A percentile compares a stretch with the other conserved stretches of the same genome.
phyloP scores from a whole-genome alignment of 2,797 vertebrate genomes.

The Austrolebias charrua region DNA sequence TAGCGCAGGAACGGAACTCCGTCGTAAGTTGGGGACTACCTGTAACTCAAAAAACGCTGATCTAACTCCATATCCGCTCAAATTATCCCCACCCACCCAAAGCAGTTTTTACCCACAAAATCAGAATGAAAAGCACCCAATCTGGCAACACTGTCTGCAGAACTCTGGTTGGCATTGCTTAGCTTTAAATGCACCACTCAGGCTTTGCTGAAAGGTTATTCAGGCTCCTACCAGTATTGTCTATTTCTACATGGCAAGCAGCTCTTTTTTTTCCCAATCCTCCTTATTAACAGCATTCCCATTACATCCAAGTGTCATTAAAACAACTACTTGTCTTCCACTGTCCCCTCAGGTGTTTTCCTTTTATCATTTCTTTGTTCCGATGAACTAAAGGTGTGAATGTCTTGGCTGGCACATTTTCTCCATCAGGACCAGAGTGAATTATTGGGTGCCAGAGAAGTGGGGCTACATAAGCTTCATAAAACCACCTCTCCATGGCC shows the following conservation, averaged over 20 bases:
- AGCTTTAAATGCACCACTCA: conserved; percentile 37
- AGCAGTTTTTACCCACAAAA: too few species aligned
- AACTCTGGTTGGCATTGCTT: conserved; percentile 44
- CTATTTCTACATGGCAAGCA: conserved; percentile 63
- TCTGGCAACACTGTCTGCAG: conserved; percentile 35
- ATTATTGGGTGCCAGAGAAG: conserved; percentile 70
- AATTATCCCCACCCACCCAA: too few species aligned
- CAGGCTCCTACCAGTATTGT: conserved; percentile 58
- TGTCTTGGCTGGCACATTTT: conserved; percentile 70
- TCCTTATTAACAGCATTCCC: conserved; percentile 75
- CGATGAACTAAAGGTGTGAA: conserved; percentile 52
- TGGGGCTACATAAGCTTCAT: conserved; percentile 61
- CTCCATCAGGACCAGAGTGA: conserved; percentile 72
- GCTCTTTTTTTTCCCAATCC: conserved; percentile 61
- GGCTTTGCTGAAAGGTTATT: conserved; percentile 37
- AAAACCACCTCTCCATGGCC: conserved; percentile 58
- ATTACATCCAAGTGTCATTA: conserved; percentile 72
- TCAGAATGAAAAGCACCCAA: too few species aligned
- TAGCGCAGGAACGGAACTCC: too few species aligned
- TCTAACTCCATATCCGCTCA: too few species aligned
- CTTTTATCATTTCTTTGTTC: conserved; percentile 63
- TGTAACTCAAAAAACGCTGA: too few species aligned
- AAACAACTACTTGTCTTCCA: conserved; percentile 69
- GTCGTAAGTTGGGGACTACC: too few species aligned
- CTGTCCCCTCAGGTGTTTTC: conserved; percentile 67